phyloP scores from a whole-genome alignment of 2,113 vertebrate genomes.

The Cochlearius cochlearius region DNA sequence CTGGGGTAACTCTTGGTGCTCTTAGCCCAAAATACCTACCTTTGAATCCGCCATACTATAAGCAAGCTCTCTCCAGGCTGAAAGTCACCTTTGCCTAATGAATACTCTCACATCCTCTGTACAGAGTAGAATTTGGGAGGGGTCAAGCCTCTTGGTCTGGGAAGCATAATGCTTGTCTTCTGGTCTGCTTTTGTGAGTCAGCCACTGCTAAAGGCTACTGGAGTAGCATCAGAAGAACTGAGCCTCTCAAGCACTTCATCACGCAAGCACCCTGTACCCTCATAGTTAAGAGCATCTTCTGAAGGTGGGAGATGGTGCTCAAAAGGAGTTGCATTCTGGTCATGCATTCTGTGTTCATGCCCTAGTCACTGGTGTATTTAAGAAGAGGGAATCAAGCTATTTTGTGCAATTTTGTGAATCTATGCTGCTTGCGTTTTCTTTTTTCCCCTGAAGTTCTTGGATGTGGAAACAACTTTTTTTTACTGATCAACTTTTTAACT shows the following conservation, averaged over 20 bases:
- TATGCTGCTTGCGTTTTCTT: background rate
- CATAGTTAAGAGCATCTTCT: background rate
- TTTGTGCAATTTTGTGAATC: background rate
- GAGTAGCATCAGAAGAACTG: background rate
- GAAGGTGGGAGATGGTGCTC: background rate
- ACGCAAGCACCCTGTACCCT: background rate
- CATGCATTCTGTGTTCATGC: fast-evolving
- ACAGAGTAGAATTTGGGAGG: background rate
- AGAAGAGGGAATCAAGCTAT: background rate
- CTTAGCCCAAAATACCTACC: fast-evolving
- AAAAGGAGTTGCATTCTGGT: background rate
- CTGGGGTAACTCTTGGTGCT: background rate
- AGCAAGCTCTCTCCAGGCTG: background rate
- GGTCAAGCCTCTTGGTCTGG: background rate
- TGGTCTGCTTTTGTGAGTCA: background rate
- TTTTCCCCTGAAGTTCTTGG: background rate
- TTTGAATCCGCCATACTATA: background rate
- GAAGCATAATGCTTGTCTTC: background rate
- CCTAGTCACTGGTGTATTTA: background rate
- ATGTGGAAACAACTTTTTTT: background rate
- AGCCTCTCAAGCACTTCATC: background rate
- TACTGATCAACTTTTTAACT: background rate
- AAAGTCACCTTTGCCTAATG: background rate
- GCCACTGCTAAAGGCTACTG: background rate
- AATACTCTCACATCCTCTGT: background rate